Evolutionary conservation across 2,797 vertebrate genomes (phyloP).

Genomic region (Sebastes matsubarae): DNA sequence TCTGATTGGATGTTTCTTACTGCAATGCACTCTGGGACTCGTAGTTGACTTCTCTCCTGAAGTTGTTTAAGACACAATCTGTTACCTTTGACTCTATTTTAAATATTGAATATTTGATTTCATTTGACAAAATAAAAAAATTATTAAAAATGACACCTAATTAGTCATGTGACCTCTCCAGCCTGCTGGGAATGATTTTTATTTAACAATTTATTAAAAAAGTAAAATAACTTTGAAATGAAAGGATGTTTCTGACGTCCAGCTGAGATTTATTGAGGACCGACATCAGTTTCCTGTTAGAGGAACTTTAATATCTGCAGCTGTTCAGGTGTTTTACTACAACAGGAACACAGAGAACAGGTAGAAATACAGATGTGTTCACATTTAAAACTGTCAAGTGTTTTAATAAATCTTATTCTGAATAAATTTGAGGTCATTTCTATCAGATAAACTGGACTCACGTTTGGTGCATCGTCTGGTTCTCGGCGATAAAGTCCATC

Average conservation of each 20-base stretch:
- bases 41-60: not conserved
- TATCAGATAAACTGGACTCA: slow-evolving; percentile 37
- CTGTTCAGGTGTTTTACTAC: not conserved
- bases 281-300: slow-evolving; percentile 1
- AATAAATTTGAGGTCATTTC: not conserved
- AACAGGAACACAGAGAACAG: not conserved
- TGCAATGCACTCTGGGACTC: not conserved
- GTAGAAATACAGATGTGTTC: not conserved
- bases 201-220: too few species aligned
- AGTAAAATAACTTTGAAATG: too few species aligned
- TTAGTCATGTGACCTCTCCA: too few species aligned
- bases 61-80: not conserved
- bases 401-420: not conserved
- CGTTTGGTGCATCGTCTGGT: slow-evolving; percentile 59
- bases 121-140: too few species aligned
- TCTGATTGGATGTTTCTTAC: not conserved
- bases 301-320: not conserved
- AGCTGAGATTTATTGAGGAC: slow-evolving; percentile 1
- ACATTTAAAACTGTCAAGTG: not conserved
- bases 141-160: too few species aligned
- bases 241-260: not conserved
- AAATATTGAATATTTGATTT: not conserved
- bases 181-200: too few species aligned
- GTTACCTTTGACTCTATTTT: not conserved
- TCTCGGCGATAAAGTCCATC: slow-evolving; percentile 51